Percentiles rank a stretch among this genome's conserved stretches.
These are phyloP conservation scores for Trachymyrmex cornetzi DNA, from an alignment of 1,140 invertebrate species.

Conservation along the genomic window DNA sequence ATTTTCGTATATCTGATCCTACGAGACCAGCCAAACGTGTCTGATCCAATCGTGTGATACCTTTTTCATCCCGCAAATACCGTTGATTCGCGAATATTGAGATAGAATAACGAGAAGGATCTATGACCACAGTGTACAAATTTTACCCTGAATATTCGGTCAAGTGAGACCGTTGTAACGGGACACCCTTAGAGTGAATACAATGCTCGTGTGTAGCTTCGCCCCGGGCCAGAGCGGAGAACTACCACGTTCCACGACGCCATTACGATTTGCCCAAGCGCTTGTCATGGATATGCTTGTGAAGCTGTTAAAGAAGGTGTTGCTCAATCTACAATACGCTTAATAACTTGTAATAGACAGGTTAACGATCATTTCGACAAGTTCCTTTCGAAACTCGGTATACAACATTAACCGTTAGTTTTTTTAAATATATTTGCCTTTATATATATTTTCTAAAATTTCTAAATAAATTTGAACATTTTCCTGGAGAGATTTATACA, in stretches of 20 bases:
- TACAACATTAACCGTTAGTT: not conserved
- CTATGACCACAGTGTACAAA: constrained; percentile 41
- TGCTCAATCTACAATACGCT: constrained; percentile 29
- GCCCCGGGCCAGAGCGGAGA: constrained; percentile 38
- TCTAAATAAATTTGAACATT: not conserved
- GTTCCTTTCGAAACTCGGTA: not conserved
- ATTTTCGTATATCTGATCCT: not conserved
- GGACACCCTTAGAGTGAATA: constrained; percentile 57
- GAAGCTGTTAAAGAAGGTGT: constrained; percentile 34
- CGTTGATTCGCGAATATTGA: constrained; percentile 14
- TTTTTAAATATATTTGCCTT: not conserved
- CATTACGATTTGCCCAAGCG: constrained; percentile 52
- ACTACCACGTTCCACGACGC: constrained; percentile 54
- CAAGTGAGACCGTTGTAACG: constrained; percentile 59
- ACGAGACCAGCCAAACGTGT: not conserved
- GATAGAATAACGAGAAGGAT: constrained; percentile 38
- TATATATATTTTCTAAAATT: not conserved
- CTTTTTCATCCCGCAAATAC: constrained; percentile 1
- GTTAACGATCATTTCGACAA: not conserved
- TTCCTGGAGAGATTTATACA: not conserved
- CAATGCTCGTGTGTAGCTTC: constrained; percentile 42
- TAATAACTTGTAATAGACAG: not conserved
- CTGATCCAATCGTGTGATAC: not conserved
- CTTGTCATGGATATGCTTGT: constrained; percentile 61
- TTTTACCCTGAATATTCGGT: constrained; percentile 52